A percentile compares a stretch with the other conserved stretches of the same genome.
Conservation (phyloP, 2,113 vertebrate species). For the Ia io region DNA sequence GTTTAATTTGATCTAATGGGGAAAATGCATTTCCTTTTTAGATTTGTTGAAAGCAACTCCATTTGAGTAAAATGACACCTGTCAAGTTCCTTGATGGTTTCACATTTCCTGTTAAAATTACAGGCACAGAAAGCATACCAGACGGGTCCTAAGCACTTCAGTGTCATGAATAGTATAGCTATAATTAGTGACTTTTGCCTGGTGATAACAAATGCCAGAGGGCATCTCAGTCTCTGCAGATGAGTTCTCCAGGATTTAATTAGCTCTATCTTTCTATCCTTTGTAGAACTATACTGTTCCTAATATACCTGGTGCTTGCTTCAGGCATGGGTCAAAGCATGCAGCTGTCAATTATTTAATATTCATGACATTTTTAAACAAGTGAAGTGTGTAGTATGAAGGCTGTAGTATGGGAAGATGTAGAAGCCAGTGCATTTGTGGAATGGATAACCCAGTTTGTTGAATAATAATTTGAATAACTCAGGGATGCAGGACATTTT, state of each 20-base stretch:
- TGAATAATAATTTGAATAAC: constrained; percentile 76
- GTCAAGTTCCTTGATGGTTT: constrained; percentile 69
- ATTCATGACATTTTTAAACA: constrained; percentile 72
- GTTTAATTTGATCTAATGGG: constrained; percentile 54
- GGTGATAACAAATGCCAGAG: constrained; percentile 83
- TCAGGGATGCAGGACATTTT: constrained; percentile 69
- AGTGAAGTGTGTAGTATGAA: constrained; percentile 33
- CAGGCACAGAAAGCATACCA: constrained; percentile 67
- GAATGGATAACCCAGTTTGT: constrained; percentile 72
- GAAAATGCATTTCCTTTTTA: constrained; percentile 38
- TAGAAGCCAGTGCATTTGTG: constrained; percentile 64
- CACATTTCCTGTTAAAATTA: constrained; percentile 70
- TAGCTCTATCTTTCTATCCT: constrained; percentile 81
- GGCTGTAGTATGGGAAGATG: constrained; percentile 59
- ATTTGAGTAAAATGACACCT: constrained; percentile 67
- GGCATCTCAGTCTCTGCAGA: constrained; percentile 78
- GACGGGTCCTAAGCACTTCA: constrained; percentile 75
- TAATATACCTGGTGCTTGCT: constrained; percentile 79
- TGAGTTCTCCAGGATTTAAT: constrained; percentile 83
- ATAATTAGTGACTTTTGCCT: constrained; percentile 83
- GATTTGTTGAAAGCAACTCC: constrained; percentile 56
- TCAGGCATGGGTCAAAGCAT: constrained; percentile 81
- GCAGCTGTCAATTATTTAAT: constrained; percentile 81
- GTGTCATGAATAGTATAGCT: constrained; percentile 73
- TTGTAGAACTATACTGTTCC: constrained; percentile 74